phyloP scores from a whole-genome alignment of 2,888 invertebrate species.

The Trilocha varians region DNA sequence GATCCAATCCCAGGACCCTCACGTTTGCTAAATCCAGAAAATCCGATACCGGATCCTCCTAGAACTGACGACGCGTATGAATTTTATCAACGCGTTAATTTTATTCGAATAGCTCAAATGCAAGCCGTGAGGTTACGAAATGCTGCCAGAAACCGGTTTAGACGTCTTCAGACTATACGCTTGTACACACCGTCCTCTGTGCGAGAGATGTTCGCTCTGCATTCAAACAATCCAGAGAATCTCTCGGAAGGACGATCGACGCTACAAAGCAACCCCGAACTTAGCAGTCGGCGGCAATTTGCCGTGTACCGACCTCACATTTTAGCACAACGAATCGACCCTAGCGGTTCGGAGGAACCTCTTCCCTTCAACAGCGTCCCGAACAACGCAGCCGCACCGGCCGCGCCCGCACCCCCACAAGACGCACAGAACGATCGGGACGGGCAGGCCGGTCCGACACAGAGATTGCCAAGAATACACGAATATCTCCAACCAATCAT shows the following conservation, averaged over 20 bases:
- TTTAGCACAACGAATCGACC: constrained; percentile 28
- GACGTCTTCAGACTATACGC: constrained; percentile 57
- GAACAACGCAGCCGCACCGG: constrained; percentile 35
- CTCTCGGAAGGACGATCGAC: constrained; percentile 27
- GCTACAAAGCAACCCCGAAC: constrained; percentile 22
- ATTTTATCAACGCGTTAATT: constrained; percentile 50
- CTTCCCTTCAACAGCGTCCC: constrained; percentile 41
- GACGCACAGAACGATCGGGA: constrained; percentile 72
- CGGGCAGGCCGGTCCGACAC: constrained; percentile 28
- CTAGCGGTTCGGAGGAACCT: constrained; percentile 24
- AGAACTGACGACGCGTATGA: constrained; percentile 38
- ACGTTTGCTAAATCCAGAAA: constrained; percentile 19
- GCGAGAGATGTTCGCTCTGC: constrained; percentile 53
- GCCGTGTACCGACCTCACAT: constrained; percentile 36
- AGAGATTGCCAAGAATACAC: constrained; percentile 50
- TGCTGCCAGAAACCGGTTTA: constrained; percentile 49
- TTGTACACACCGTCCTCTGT: constrained; percentile 58
- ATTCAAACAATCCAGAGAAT: constrained; percentile 29
- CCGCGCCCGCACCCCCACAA: constrained; percentile 59
- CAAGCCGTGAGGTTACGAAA: constrained; percentile 53
- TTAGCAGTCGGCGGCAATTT: constrained; percentile 26
- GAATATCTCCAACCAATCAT: constrained; percentile 65
- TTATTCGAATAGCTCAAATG: constrained; percentile 57
- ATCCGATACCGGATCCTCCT: constrained; percentile 22
- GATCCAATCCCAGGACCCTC: constrained; percentile 53